Percentiles rank a stretch among this genome's conserved stretches.
Conservation (phyloP, 2,888 invertebrate species). For the Ormyrus labotus region DNA sequence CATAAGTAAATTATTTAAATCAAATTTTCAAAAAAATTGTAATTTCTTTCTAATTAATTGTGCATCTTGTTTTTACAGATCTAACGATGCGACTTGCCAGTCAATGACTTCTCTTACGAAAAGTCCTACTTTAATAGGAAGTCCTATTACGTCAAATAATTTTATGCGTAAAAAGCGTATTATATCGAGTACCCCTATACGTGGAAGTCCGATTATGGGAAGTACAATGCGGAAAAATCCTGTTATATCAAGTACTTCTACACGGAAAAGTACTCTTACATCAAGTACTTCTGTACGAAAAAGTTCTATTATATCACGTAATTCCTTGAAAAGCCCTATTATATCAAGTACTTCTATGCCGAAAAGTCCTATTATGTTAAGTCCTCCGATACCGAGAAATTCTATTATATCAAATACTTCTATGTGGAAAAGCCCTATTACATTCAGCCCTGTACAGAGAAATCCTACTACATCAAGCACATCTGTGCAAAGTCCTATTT, state of each 20-base stretch:
- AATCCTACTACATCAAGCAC: background rate
- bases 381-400: too few species aligned
- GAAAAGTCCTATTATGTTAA: background rate
- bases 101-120: conserved; percentile 2
- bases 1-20: background rate
- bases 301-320: background rate
- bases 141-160: background rate
- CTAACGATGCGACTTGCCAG: conserved; percentile 16
- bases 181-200: background rate
- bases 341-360: conserved; percentile 8
- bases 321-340: background rate
- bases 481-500: background rate
- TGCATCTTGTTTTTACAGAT: conserved; percentile 14
- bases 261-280: background rate
- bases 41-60: background rate
- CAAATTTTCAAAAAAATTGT: background rate
- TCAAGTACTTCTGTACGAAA: background rate
- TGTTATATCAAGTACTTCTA: background rate
- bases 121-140: background rate
- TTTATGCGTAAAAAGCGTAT: too few species aligned
- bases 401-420: background rate
- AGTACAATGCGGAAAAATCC: background rate
- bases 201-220: background rate
- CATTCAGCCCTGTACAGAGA: background rate
- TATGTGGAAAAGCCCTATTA: background rate